Evolutionary conservation across 2,888 invertebrate species (phyloP), one percentile per base, ranked within the genome.

Genomic region (Byasa hedistus): DNA sequence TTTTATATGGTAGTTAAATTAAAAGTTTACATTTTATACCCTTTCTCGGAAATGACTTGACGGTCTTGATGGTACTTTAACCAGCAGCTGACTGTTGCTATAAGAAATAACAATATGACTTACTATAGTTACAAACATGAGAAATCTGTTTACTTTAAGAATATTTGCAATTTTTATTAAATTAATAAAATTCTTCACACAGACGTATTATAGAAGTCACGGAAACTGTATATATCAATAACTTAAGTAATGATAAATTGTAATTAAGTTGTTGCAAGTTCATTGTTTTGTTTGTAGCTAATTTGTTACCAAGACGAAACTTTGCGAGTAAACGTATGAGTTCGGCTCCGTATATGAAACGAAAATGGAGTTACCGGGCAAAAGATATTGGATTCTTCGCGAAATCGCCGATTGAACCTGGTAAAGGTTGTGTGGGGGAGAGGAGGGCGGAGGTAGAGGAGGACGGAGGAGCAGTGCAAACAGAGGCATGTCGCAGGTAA

Each of bases 301-400:
- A 65, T 23, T 39, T 23, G 52, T 51, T 56, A 48, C n/a, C 32
- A 51, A 19, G 17, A 15, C 23, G 60, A 44, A 65, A 61, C 32
- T 48, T 60, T 36, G 32, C n/a, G 39, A 48, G 44, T 48, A 32
- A 39, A 21, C 54, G 15, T 66, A 54, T 58, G 62, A 48, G 58
- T 58, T 66, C 54, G 44, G 54, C 58, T 62, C 48, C 57, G 36
- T 58, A 56, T 57, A 52, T 61, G 60, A 57, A 66, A 62, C 27
- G 54, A 66, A 62, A 66, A 66, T 58, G 54, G 62, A 84, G 81
- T 86, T 85, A 83, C 83, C 84, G 82, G 83, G 83, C 83, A 79
- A 85, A 87, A 87, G 85, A 85, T 86, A 89, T 88, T 89, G 87
- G 86, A 85, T 88, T 88, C 83, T 75, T 85, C 85, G 86, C 87